Conservation (phyloP, 2,888 invertebrate genomes). For the Labia minor region DNA sequence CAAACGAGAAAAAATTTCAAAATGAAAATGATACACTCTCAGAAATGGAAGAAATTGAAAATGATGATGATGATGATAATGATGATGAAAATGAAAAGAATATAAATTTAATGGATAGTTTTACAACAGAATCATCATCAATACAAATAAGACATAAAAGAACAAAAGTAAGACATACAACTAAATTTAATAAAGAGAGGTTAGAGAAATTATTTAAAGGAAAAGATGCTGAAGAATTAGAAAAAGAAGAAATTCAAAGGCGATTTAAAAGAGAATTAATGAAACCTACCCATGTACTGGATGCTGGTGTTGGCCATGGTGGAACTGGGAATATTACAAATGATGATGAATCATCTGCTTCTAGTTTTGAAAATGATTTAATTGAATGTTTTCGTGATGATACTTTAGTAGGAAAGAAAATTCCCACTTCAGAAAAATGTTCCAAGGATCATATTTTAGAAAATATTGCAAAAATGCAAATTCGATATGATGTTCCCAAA, state of each 20-base stretch:
- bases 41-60: conserved; percentile 21
- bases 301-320: conserved; percentile 65
- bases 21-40: not conserved
- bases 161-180: conserved; percentile 24
- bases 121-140: not conserved
- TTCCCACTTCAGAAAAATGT: conserved; percentile 57
- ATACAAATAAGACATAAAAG: conserved; percentile 15
- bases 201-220: conserved; percentile 8
- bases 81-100: conserved; percentile 9
- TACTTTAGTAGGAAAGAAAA: conserved; percentile 59
- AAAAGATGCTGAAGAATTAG: not conserved
- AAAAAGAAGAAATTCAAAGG: not conserved
- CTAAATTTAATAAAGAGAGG: conserved; percentile 25
- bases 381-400: conserved; percentile 65
- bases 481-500: conserved; percentile 56
- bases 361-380: conserved; percentile 70
- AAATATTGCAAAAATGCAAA: conserved; percentile 43
- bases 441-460: conserved; percentile 58
- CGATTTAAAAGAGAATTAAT: not conserved
- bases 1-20: not conserved
- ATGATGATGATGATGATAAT: conserved; percentile 23
- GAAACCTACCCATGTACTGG: conserved; percentile 42
- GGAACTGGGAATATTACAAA: conserved; percentile 52
- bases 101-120: conserved; percentile 3
- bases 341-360: conserved; percentile 55